These are phyloP conservation scores for Habrosyne pyritoides DNA, from an alignment of 2,888 invertebrate genomes.

Conservation along the genomic window DNA sequence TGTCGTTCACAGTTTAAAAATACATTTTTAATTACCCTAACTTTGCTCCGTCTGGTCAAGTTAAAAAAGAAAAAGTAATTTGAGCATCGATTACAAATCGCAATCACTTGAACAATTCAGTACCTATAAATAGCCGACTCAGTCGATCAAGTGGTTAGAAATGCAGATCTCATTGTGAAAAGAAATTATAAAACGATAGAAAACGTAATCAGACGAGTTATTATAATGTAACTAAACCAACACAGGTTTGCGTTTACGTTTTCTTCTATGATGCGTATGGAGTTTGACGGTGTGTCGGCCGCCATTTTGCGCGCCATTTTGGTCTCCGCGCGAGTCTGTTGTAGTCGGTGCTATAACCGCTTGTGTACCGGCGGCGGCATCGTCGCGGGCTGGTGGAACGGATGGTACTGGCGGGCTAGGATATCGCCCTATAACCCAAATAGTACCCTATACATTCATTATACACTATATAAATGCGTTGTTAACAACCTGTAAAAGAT, in stretches of 20 bases:
- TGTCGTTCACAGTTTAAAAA: conserved; percentile 46
- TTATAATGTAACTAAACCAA: conserved; percentile 56
- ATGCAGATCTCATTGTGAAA: conserved; percentile 15
- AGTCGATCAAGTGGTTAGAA: conserved; percentile 1
- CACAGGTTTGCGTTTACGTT: conserved; percentile 72
- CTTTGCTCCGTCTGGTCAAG: conserved; percentile 48
- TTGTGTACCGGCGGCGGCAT: conserved; percentile 69
- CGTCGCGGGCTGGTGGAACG: conserved; percentile 73
- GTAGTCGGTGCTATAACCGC: conserved; percentile 76
- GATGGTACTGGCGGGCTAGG: conserved; percentile 76
- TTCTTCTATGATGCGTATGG: conserved; percentile 56
- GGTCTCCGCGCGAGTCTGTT: conserved; percentile 30
- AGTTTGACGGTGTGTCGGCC: conserved; percentile 40
- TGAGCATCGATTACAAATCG: conserved; percentile 45
- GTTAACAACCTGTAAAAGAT: conserved; percentile 5
- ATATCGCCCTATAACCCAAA: conserved; percentile 79
- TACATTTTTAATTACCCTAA: conserved; percentile 40
- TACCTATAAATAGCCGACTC: not conserved
- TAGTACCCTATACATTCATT: conserved; percentile 75
- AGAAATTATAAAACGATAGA: conserved; percentile 28
- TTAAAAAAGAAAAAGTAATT: conserved; percentile 36
- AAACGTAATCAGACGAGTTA: conserved; percentile 28
- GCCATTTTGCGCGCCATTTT: conserved; percentile 30
- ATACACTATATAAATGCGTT: conserved; percentile 33
- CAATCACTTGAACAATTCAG: not conserved